These are phyloP conservation scores for Hemibagrus wyckioides DNA, from an alignment of 2,113 vertebrate species.

Conservation along the genomic window DNA sequence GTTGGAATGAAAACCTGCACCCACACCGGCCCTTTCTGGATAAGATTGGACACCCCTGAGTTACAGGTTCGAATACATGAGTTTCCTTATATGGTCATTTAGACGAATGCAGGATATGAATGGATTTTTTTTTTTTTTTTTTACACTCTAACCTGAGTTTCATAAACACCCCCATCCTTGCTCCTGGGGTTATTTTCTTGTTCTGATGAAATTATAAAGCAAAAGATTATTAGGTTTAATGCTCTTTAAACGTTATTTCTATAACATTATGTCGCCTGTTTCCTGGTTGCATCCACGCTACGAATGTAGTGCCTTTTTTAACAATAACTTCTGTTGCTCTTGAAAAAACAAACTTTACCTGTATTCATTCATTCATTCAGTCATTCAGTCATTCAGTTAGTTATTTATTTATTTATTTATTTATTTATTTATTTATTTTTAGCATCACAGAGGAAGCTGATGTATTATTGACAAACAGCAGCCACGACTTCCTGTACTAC, in stretches of 20 bases:
- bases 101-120: too few species aligned
- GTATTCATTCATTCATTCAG: not conserved
- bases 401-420: not conserved
- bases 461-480: constrained; percentile 29
- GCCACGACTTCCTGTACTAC: constrained; percentile 1
- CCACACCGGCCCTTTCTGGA: too few species aligned
- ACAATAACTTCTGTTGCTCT: not conserved
- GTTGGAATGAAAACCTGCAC: too few species aligned
- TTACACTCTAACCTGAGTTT: not conserved
- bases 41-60: too few species aligned
- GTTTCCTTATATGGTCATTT: too few species aligned
- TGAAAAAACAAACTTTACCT: not conserved
- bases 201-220: not conserved
- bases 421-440: not conserved
- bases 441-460: constrained; percentile 1
- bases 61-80: too few species aligned
- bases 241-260: not conserved
- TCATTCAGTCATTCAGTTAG: too few species aligned
- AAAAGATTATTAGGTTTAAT: not conserved
- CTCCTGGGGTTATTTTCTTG: not conserved
- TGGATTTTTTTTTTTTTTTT: too few species aligned
- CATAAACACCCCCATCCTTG: not conserved
- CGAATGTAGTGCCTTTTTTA: not conserved
- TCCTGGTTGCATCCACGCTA: not conserved
- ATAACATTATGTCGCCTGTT: not conserved